These are phyloP conservation scores for Aphelocoma californica DNA, from an alignment of 2,797 vertebrate genomes.

Conservation along the genomic window DNA sequence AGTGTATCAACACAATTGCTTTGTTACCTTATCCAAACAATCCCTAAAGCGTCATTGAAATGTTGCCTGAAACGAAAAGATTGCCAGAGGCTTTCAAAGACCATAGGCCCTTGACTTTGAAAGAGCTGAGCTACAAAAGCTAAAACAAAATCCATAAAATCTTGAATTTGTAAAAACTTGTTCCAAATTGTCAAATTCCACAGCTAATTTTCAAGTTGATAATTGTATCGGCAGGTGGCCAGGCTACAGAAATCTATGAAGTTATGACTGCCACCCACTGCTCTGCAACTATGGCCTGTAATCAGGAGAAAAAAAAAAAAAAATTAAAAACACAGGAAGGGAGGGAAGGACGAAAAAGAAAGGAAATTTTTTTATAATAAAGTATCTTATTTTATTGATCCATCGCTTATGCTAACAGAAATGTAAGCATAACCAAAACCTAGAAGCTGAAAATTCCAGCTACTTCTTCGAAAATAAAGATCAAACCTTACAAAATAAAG, in stretches of 20 bases:
- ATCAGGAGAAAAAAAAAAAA: slow-evolving; percentile 17
- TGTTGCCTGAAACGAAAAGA: background rate
- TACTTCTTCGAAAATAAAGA: background rate
- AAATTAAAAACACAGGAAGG: background rate
- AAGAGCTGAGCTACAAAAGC: background rate
- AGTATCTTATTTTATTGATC: background rate
- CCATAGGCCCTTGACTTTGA: background rate
- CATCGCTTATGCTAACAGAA: background rate
- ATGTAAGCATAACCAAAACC: background rate
- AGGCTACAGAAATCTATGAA: slow-evolving; percentile 3
- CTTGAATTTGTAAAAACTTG: background rate
- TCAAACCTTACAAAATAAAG: background rate
- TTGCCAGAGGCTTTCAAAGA: background rate
- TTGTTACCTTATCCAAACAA: background rate
- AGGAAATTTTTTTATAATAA: background rate
- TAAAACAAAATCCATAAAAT: background rate
- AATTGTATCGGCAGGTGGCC: background rate
- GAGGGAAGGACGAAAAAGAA: background rate
- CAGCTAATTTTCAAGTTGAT: slow-evolving; percentile 2
- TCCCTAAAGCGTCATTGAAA: background rate
- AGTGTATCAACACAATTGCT: background rate
- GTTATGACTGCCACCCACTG: slow-evolving; percentile 9
- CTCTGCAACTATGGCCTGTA: background rate
- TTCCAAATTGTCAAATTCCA: background rate
- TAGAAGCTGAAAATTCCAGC: background rate